Evolutionary conservation across 2,888 invertebrate genomes (phyloP).

Genomic region (Diogma glabrata): DNA sequence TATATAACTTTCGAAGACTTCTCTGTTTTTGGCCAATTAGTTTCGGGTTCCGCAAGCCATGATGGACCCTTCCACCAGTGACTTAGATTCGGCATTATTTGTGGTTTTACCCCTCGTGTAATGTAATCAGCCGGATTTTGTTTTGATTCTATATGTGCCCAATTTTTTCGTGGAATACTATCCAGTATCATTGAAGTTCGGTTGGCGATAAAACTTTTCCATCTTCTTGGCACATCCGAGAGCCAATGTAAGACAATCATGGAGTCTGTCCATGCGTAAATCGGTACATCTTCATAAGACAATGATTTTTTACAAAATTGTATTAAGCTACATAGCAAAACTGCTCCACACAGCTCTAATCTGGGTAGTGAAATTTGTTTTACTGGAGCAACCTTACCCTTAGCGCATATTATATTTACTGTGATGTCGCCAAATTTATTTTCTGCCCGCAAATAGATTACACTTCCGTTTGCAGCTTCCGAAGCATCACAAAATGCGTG

Average conservation of each 20-base stretch:
- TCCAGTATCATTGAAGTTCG: background rate
- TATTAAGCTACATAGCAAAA: background rate
- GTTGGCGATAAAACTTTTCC: background rate
- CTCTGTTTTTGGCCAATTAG: too few species aligned
- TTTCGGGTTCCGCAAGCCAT: too few species aligned
- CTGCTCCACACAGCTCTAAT: background rate
- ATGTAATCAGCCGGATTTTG: too few species aligned
- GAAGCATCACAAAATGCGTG: background rate
- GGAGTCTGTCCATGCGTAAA: background rate
- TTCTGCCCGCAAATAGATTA: background rate
- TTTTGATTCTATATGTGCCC: too few species aligned
- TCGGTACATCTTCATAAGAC: background rate
- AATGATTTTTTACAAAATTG: background rate
- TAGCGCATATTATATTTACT: background rate
- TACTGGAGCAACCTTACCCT: background rate
- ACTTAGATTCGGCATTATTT: too few species aligned
- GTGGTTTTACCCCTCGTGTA: too few species aligned
- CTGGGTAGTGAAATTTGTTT: background rate
- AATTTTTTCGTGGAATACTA: too few species aligned
- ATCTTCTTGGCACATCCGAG: background rate
- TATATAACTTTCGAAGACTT: too few species aligned
- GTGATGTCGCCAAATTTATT: background rate
- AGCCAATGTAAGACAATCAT: background rate
- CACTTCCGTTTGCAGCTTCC: background rate
- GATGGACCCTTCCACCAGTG: too few species aligned